A percentile compares a stretch with the other conserved stretches of the same genome.
These are phyloP conservation scores for Podabrus alpinus DNA, from an alignment of 2,888 invertebrate species.

Conservation along the genomic window DNA sequence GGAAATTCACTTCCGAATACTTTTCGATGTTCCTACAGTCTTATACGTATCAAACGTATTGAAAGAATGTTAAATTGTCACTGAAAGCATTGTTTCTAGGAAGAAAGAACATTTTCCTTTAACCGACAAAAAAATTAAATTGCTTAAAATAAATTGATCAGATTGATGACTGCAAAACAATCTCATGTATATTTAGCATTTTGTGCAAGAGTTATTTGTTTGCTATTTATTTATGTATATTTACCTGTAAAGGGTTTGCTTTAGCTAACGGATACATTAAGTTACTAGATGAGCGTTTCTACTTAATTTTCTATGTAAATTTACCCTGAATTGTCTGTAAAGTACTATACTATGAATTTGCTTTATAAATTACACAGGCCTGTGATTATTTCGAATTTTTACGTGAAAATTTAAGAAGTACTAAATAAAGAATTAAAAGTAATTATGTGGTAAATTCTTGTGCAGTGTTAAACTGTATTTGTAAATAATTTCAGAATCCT, in stretches of 20 bases:
- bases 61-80: neutral
- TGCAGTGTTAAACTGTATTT: neutral
- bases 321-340: neutral
- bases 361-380: neutral
- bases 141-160: no score
- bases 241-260: neutral
- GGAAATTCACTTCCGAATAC: neutral
- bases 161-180: no score
- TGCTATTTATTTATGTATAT: neutral
- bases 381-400: neutral
- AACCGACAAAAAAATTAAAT: neutral
- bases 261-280: neutral
- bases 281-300: neutral
- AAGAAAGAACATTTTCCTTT: neutral
- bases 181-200: neutral
- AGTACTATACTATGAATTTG: neutral
- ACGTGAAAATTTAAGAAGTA: neutral
- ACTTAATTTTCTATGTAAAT: neutral
- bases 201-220: neutral
- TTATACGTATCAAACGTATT: no score
- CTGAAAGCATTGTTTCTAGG: neutral
- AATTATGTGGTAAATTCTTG: neutral
- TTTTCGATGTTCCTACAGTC: neutral
- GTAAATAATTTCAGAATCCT: no score
- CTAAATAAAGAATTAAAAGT: neutral